Evolutionary conservation across 2,888 invertebrate genomes (phyloP).

Genomic region (Acleris emargana): DNA sequence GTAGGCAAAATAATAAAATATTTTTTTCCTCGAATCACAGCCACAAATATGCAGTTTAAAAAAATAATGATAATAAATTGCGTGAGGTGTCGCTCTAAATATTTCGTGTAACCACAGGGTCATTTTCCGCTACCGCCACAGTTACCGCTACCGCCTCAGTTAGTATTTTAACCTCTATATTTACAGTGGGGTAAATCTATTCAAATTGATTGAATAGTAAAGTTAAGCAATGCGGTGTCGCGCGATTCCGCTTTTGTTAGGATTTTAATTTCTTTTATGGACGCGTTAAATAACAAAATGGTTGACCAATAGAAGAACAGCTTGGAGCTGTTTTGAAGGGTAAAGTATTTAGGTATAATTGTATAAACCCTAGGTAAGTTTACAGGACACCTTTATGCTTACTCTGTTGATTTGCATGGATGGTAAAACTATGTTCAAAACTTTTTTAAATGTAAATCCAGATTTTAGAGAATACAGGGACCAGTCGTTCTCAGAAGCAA

Average conservation of each 20-base stretch:
- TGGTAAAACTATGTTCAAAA: too few relatives aligned
- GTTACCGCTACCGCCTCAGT: slow-evolving; percentile 23
- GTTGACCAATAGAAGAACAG: slow-evolving; percentile 24
- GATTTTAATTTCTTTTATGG: slow-evolving; percentile 22
- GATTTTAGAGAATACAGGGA: too few relatives aligned
- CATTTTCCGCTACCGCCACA: not conserved
- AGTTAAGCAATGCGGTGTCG: slow-evolving; percentile 44
- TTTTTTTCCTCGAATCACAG: too few relatives aligned
- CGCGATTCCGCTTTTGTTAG: slow-evolving; percentile 28
- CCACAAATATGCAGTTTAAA: too few relatives aligned
- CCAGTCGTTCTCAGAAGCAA: too few relatives aligned
- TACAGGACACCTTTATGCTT: too few relatives aligned
- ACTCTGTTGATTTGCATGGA: too few relatives aligned
- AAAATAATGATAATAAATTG: too few relatives aligned
- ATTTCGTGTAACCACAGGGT: too few relatives aligned
- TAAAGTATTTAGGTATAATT: slow-evolving; percentile 9
- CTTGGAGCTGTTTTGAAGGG: not conserved
- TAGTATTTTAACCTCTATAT: slow-evolving; percentile 25
- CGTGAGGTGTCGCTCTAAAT: too few relatives aligned
- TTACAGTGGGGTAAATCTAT: slow-evolving; percentile 41
- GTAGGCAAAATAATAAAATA: too few relatives aligned
- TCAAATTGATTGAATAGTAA: slow-evolving; percentile 41
- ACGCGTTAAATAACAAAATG: slow-evolving; percentile 30
- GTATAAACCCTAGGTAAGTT: not conserved
- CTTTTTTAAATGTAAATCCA: too few relatives aligned